Evolutionary conservation across 2,888 invertebrate species (phyloP).

Genomic region (Pandemis heparana): DNA sequence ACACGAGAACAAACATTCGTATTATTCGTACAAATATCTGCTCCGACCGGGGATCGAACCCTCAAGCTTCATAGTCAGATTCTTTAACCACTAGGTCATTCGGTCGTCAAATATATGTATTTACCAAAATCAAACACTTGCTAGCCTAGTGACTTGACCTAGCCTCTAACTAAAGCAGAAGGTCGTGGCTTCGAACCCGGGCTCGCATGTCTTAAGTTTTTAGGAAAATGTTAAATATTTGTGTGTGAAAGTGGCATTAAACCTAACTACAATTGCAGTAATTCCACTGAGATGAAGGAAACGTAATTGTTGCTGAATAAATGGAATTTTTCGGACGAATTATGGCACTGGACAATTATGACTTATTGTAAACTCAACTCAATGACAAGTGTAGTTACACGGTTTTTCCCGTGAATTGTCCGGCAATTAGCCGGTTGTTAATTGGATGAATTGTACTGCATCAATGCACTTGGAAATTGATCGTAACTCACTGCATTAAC

Average conservation of each 20-base stretch:
- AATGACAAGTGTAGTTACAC: neutral
- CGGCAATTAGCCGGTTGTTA: conserved; percentile 6
- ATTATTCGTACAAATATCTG: too few species aligned
- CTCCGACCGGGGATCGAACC: too few species aligned
- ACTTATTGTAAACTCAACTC: conserved; percentile 1
- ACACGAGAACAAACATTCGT: too few species aligned
- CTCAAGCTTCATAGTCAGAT: too few species aligned
- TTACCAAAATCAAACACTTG: too few species aligned
- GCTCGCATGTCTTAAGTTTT: too few species aligned
- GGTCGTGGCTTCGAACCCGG: too few species aligned
- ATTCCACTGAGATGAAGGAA: conserved; percentile 24
- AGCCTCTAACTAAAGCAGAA: too few species aligned
- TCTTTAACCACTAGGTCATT: too few species aligned
- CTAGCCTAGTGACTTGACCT: too few species aligned
- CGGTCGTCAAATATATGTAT: too few species aligned
- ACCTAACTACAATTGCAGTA: conserved; percentile 26
- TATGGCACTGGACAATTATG: conserved; percentile 3
- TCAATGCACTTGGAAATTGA: conserved; percentile 24
- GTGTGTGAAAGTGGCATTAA: conserved; percentile 35
- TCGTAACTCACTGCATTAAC: conserved; percentile 14
- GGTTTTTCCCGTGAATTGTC: neutral
- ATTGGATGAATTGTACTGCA: conserved; percentile 7
- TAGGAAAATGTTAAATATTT: neutral
- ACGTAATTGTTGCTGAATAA: conserved; percentile 29
- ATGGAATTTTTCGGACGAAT: conserved; percentile 29